A percentile compares a stretch with the other conserved stretches of the same genome.
Evolutionary conservation across 92 coral and sea anemone species (phyloP).

Genomic region (Nematostella vectensis): DNA sequence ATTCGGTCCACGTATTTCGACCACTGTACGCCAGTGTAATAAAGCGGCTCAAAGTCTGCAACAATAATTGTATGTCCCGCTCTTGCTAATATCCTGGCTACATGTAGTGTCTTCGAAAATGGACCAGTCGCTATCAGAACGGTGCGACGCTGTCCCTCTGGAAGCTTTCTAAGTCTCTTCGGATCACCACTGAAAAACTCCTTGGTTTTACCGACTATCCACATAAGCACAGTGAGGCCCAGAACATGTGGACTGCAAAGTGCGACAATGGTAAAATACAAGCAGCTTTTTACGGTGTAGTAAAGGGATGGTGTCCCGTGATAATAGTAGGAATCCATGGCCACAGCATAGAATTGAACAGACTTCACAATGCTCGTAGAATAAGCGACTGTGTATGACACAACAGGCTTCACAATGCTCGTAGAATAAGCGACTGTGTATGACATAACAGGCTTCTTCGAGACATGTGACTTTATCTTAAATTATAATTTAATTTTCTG

Average conservation of each 20-base stretch:
- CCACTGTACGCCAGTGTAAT: conserved; percentile 34
- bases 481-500: too few relatives aligned
- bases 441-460: too few relatives aligned
- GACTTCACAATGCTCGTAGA: too few relatives aligned
- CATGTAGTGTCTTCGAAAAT: conserved; percentile 28
- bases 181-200: neutral
- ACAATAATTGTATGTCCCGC: conserved; percentile 39
- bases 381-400: too few relatives aligned
- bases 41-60: conserved; percentile 26
- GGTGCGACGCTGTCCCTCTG: conserved; percentile 17
- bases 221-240: neutral
- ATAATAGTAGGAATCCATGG: too few relatives aligned
- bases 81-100: conserved; percentile 26
- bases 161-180: neutral
- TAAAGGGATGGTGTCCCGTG: too few relatives aligned
- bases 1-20: conserved; percentile 21
- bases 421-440: too few relatives aligned
- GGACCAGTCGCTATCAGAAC: conserved; percentile 24
- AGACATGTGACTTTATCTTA: too few relatives aligned
- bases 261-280: conserved; percentile 3
- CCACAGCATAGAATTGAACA: too few relatives aligned
- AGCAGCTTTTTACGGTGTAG: conserved; percentile 6
- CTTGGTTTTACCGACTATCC: neutral
- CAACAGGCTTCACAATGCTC: too few relatives aligned
- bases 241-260: neutral